phyloP scores from a whole-genome alignment of 2,797 vertebrate genomes.

The Epinephelus coioides region DNA sequence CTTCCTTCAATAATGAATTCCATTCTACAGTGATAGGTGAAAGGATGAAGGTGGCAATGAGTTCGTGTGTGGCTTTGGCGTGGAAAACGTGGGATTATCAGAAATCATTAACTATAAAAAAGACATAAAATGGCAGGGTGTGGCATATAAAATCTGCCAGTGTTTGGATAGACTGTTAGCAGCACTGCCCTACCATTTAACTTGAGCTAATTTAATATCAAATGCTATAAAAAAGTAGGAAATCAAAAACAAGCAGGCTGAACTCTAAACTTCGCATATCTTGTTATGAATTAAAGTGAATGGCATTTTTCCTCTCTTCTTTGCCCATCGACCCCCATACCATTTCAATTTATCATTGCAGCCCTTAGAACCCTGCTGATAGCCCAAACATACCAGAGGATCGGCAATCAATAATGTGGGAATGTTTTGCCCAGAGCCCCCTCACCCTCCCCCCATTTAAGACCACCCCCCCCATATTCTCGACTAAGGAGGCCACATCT shows the following conservation, averaged over 20 bases:
- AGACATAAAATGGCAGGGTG: constrained; percentile 23
- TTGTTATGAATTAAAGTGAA: constrained; percentile 10
- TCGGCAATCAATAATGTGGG: constrained; percentile 86
- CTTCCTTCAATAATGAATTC: constrained; percentile 38
- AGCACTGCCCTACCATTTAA: constrained; percentile 16
- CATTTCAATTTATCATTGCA: constrained; percentile 71
- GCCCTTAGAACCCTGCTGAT: constrained; percentile 76
- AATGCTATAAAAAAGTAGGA: constrained; percentile 20
- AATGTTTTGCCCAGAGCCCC: constrained; percentile 74
- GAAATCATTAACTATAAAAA: constrained; percentile 21
- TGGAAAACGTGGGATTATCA: constrained; percentile 32
- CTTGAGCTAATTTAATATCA: constrained; percentile 25
- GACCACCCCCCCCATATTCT: constrained; percentile 52
- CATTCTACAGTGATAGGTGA: constrained; percentile 17
- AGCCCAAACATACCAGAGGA: constrained; percentile 84
- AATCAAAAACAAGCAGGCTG: constrained; percentile 28
- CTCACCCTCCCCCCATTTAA: neutral
- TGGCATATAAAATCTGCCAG: constrained; percentile 15
- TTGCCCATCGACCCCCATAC: constrained; percentile 23
- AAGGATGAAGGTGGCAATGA: constrained; percentile 8
- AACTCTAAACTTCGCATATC: constrained; percentile 13
- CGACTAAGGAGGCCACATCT: constrained; percentile 86
- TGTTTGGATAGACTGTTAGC: constrained; percentile 17
- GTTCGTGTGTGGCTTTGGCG: constrained; percentile 13
- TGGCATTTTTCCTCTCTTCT: constrained; percentile 11